phyloP scores from a whole-genome alignment of 2,888 invertebrate species.

The Neoascia interrupta region DNA sequence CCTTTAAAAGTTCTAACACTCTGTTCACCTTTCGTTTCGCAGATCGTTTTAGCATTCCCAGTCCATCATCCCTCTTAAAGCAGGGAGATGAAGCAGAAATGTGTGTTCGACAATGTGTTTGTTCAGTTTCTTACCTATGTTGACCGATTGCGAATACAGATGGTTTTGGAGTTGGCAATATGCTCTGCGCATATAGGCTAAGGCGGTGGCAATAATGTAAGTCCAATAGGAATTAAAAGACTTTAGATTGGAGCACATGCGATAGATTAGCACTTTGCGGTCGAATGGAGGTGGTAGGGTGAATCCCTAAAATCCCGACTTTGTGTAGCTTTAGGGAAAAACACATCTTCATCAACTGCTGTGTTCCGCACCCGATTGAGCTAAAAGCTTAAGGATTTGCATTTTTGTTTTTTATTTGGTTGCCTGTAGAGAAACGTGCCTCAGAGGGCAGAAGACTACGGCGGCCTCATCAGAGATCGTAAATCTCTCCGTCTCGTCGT shows the following conservation, averaged over 20 bases:
- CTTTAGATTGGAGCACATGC: slow-evolving; percentile 17
- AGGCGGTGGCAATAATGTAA: slow-evolving; percentile 35
- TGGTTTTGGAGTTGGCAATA: too few species aligned
- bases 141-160: too few species aligned
- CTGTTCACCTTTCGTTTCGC: slow-evolving; percentile 19
- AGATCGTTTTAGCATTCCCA: slow-evolving; percentile 47
- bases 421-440: slow-evolving; percentile 30
- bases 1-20: background rate
- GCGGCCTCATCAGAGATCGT: slow-evolving; percentile 46
- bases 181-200: too few species aligned
- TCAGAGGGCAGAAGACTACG: slow-evolving; percentile 11
- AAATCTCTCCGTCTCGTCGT: slow-evolving; percentile 37
- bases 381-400: slow-evolving; percentile 54
- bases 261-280: slow-evolving; percentile 64
- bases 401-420: slow-evolving; percentile 21
- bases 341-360: too few species aligned
- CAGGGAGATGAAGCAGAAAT: too few species aligned
- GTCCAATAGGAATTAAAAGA: slow-evolving; percentile 49
- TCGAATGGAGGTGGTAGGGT: slow-evolving; percentile 65
- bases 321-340: too few species aligned
- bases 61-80: slow-evolving; percentile 56
- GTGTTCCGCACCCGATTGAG: too few species aligned
- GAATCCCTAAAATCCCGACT: slow-evolving; percentile 52
- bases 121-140: too few species aligned
- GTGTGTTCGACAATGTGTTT: too few species aligned